phyloP scores from a whole-genome alignment of 1,140 invertebrate species.

The Drosophila sp. region DNA sequence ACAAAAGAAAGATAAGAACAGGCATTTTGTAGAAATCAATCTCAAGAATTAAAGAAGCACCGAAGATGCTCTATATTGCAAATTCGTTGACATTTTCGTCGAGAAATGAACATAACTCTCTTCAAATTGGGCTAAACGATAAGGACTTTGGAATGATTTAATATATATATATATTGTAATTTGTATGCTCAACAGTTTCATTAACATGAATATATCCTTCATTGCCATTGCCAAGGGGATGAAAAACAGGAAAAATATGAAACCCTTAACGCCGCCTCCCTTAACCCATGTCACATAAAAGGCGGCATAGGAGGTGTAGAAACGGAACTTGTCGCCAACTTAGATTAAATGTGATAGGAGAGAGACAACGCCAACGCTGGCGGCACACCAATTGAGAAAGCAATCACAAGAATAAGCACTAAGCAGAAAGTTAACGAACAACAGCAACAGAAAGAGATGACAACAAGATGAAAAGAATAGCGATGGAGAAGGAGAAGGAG shows the following conservation, averaged over 20 bases:
- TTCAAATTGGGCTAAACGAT: neutral
- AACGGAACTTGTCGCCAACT: constrained; percentile 62
- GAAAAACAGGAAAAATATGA: no score
- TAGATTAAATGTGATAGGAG: constrained; percentile 68
- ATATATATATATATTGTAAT: no score
- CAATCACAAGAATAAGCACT: constrained; percentile 44
- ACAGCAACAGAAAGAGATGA: constrained; percentile 13
- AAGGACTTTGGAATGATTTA: no score
- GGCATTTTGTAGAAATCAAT: no score
- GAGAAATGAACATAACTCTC: no score
- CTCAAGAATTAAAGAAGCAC: neutral
- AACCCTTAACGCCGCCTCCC: no score
- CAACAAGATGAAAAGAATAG: constrained; percentile 8
- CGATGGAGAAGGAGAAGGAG: constrained; percentile 28
- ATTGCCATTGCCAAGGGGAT: no score
- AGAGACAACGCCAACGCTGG: constrained; percentile 56
- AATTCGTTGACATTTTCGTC: neutral
- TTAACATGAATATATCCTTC: no score
- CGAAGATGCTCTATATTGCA: neutral
- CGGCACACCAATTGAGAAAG: constrained; percentile 64
- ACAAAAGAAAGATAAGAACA: constrained; percentile 10
- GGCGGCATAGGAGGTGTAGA: neutral
- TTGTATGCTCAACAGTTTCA: no score
- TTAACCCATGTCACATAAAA: neutral
- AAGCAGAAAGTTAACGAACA: neutral